phyloP scores from a whole-genome alignment of 1,140 invertebrate species.

The Latrodectus geometricus region DNA sequence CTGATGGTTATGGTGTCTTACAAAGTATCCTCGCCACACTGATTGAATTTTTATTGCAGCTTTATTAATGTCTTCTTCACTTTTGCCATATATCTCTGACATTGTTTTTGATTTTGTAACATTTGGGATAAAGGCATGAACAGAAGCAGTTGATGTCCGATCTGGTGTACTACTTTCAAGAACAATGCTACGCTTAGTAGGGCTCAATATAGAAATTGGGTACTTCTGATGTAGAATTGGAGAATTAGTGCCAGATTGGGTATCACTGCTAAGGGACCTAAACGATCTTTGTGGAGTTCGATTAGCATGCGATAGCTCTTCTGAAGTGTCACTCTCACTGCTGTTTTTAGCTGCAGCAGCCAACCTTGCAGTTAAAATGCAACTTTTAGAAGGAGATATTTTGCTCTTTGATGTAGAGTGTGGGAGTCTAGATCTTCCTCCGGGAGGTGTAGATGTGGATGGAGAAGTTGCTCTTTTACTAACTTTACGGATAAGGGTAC shows the following conservation, averaged over 20 bases:
- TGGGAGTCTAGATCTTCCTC: constrained; percentile 41
- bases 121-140: constrained; percentile 4
- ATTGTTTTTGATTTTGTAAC: constrained; percentile 42
- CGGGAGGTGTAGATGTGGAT: constrained; percentile 31
- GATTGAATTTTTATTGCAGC: constrained; percentile 87
- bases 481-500: constrained; percentile 56
- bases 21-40: constrained; percentile 87
- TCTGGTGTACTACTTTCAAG: constrained; percentile 12
- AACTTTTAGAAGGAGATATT: constrained; percentile 56
- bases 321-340: constrained; percentile 59
- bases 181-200: constrained; percentile 41
- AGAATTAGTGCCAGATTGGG: constrained; percentile 40
- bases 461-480: constrained; percentile 53
- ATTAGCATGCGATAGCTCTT: constrained; percentile 33
- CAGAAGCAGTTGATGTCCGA: background rate
- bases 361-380: constrained; percentile 39
- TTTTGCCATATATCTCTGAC: constrained; percentile 61
- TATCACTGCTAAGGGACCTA: constrained; percentile 32
- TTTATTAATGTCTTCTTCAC: constrained; percentile 64
- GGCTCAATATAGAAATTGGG: constrained; percentile 18
- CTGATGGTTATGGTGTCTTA: constrained; percentile 81
- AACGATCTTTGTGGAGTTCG: constrained; percentile 44
- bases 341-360: constrained; percentile 43
- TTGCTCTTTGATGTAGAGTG: constrained; percentile 36
- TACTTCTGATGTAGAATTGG: constrained; percentile 35